These are phyloP conservation scores for Apis laboriosa DNA, from an alignment of 1,140 invertebrate genomes.

Conservation along the genomic window DNA sequence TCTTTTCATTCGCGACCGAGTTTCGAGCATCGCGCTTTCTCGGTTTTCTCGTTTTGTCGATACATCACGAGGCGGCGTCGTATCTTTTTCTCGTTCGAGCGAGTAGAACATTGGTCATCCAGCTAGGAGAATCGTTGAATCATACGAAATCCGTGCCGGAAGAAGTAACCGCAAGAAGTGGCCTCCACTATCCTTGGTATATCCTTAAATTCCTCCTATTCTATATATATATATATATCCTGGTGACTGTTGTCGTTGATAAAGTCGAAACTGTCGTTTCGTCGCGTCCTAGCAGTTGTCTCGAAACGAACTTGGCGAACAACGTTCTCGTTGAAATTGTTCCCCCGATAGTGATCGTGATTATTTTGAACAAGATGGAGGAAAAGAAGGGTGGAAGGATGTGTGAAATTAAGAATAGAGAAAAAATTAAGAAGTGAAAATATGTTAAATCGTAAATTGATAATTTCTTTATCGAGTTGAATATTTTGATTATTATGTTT, in stretches of 20 bases:
- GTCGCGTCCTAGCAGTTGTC: not conserved
- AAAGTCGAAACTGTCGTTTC: slow-evolving; percentile 31
- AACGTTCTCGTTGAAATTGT: not conserved
- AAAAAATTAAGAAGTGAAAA: too few relatives aligned
- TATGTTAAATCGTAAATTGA: too few relatives aligned
- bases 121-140: slow-evolving; percentile 1
- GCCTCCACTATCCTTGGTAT: too few relatives aligned
- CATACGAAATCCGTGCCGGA: slow-evolving; percentile 9
- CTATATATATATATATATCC: not conserved
- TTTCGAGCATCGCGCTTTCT: not conserved
- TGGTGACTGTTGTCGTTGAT: slow-evolving; percentile 4
- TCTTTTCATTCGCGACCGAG: not conserved
- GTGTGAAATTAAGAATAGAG: too few relatives aligned
- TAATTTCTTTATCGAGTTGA: too few relatives aligned
- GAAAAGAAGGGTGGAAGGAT: too few relatives aligned
- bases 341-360: not conserved
- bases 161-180: not conserved
- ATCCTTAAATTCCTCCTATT: not conserved
- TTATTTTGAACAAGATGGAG: not conserved
- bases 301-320: slow-evolving; percentile 4
- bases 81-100: not conserved
- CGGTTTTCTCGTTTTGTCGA: not conserved
- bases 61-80: not conserved
- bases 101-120: slow-evolving; percentile 7
- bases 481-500: too few relatives aligned